These are phyloP conservation scores for Acrossocheilus wenchowensis DNA, from an alignment of 2,797 vertebrate species.

Conservation along the genomic window DNA sequence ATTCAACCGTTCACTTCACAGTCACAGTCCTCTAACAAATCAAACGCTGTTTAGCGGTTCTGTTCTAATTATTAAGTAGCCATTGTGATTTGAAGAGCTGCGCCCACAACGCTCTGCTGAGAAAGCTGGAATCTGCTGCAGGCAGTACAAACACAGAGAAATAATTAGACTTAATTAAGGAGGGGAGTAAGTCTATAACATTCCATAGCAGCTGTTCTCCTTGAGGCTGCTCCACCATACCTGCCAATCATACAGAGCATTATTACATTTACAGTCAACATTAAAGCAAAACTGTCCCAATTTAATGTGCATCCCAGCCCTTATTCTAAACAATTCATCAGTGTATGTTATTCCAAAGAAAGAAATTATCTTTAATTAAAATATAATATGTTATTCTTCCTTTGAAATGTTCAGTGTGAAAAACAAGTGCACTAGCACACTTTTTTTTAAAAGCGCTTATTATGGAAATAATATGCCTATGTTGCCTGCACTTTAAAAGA, in stretches of 20 bases:
- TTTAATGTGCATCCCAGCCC: background rate
- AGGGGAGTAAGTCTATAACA: constrained; percentile 61
- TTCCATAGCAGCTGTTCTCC: constrained; percentile 71
- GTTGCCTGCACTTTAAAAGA: background rate
- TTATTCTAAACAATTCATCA: background rate
- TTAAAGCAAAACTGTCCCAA: background rate
- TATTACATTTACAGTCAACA: background rate
- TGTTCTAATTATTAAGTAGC: constrained; percentile 23
- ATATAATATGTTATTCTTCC: background rate
- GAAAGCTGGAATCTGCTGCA: constrained; percentile 11
- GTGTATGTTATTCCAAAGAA: background rate
- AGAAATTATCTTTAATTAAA: background rate
- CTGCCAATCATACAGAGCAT: constrained; percentile 2
- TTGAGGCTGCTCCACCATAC: constrained; percentile 47
- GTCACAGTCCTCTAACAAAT: background rate
- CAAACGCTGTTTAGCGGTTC: constrained; percentile 23
- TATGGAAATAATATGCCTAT: background rate
- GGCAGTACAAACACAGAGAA: constrained; percentile 64
- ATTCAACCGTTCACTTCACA: background rate
- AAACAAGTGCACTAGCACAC: background rate
- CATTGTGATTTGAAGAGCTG: background rate
- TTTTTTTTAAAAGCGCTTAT: too few relatives aligned
- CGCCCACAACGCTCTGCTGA: background rate
- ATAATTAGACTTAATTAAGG: constrained; percentile 75
- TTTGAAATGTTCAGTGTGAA: background rate